Conservation (phyloP, 2,888 invertebrate species). For the Macaria liturata region DNA sequence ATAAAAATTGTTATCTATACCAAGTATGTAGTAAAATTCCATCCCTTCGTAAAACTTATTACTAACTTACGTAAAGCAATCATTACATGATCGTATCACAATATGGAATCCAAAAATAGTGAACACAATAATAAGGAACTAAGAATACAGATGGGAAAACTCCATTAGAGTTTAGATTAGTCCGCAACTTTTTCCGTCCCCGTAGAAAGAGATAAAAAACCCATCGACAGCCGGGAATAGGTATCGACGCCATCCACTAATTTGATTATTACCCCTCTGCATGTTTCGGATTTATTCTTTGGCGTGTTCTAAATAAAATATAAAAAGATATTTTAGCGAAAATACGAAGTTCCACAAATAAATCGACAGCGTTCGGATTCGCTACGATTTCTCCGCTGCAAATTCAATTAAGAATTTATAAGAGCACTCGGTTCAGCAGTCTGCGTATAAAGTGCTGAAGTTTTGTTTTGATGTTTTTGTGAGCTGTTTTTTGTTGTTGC, state of each 20-base stretch:
- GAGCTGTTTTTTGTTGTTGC: constrained; percentile 46
- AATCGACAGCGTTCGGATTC: constrained; percentile 6
- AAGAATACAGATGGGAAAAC: constrained; percentile 32
- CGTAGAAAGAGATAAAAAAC: constrained; percentile 29
- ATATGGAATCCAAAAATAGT: constrained; percentile 23
- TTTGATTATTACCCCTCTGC: constrained; percentile 30
- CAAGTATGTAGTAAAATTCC: too few relatives aligned
- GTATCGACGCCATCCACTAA: constrained; percentile 32
- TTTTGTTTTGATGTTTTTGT: constrained; percentile 1
- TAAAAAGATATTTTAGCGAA: neutral
- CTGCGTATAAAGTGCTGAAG: neutral
- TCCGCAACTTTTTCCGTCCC: constrained; percentile 34
- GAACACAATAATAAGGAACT: constrained; percentile 25
- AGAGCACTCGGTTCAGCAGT: neutral
- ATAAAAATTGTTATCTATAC: too few relatives aligned
- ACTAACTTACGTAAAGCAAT: neutral
- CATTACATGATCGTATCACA: constrained; percentile 5
- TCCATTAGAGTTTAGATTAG: constrained; percentile 39
- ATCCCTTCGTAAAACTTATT: too few relatives aligned
- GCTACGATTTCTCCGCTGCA: neutral
- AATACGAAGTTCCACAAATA: constrained; percentile 2
- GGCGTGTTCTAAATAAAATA: constrained; percentile 37
- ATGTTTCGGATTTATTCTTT: constrained; percentile 40
- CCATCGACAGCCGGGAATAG: constrained; percentile 21
- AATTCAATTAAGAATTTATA: constrained; percentile 2